phyloP scores from a whole-genome alignment of 2,797 vertebrate genomes.

The Pithecia hirsuta region DNA sequence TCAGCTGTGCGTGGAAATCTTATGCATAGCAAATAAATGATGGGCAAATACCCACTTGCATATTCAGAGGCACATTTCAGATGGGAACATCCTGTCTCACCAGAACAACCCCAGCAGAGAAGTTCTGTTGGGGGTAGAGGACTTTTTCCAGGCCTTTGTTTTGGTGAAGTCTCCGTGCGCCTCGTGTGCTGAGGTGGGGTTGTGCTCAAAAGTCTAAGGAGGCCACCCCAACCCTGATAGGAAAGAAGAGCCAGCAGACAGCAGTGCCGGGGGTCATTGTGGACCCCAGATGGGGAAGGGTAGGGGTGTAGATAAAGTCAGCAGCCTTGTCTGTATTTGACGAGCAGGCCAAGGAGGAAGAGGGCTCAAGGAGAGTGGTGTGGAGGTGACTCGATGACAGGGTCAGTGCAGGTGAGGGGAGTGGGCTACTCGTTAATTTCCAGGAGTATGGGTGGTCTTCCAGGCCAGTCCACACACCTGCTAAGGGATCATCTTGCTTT shows the following conservation, averaged over 20 bases:
- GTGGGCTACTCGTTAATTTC: not conserved
- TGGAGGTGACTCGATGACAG: not conserved
- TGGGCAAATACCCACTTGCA: not conserved
- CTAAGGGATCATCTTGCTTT: not conserved
- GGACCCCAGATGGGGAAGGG: not conserved
- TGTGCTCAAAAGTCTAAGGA: not conserved
- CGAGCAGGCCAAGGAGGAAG: not conserved
- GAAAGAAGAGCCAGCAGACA: accelerated
- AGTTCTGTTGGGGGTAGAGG: not conserved
- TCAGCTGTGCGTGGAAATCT: not conserved
- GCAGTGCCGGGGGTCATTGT: accelerated
- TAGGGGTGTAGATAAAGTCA: not conserved
- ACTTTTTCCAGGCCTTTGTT: not conserved
- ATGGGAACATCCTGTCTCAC: not conserved
- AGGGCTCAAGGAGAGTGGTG: not conserved
- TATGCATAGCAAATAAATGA: not conserved
- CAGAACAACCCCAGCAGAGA: not conserved
- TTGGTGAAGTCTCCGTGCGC: not conserved
- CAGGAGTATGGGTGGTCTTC: not conserved
- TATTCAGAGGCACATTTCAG: not conserved
- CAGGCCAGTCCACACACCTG: accelerated
- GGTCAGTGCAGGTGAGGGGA: not conserved
- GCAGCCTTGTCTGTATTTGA: not conserved
- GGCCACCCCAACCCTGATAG: accelerated
- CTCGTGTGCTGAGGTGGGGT: not conserved